These are phyloP conservation scores for Ditylenchus weischeri DNA, from an alignment of 2,888 invertebrate genomes.

Conservation along the genomic window DNA sequence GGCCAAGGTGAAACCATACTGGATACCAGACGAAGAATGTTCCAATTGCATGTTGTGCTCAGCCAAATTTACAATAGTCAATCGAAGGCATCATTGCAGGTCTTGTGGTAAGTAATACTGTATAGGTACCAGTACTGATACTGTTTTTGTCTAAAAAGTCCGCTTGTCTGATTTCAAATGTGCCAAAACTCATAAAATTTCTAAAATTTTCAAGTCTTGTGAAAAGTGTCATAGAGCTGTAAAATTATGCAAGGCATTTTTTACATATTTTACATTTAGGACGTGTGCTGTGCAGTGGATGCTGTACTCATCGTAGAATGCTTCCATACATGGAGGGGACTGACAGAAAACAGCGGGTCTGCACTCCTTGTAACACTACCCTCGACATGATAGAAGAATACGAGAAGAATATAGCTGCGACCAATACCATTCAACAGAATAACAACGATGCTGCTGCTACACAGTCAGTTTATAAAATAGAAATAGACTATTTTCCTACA, in stretches of 20 bases:
- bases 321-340: constrained; percentile 36
- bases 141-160: constrained; percentile 36
- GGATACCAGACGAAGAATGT: constrained; percentile 82
- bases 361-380: constrained; percentile 48
- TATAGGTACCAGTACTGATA: constrained; percentile 40
- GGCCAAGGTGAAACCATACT: constrained; percentile 69
- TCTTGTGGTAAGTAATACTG: constrained; percentile 44
- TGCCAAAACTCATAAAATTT: too few species aligned
- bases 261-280: not conserved
- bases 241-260: too few species aligned
- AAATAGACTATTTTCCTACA: too few species aligned
- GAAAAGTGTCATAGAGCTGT: too few species aligned
- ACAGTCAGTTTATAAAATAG: too few species aligned
- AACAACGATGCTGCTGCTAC: not conserved
- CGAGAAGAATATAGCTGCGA: constrained; percentile 27
- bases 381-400: constrained; percentile 48
- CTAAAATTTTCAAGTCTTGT: too few species aligned
- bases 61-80: constrained; percentile 75
- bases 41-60: constrained; percentile 79
- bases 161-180: not conserved
- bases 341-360: constrained; percentile 42
- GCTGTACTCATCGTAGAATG: constrained; percentile 30
- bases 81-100: constrained; percentile 69
- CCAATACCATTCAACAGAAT: too few species aligned
- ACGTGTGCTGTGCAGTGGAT: constrained; percentile 40